Evolutionary conservation across 2,113 vertebrate species (phyloP), one percentile per base, ranked within the genome.

Genomic region (Sorex fumeus): DNA sequence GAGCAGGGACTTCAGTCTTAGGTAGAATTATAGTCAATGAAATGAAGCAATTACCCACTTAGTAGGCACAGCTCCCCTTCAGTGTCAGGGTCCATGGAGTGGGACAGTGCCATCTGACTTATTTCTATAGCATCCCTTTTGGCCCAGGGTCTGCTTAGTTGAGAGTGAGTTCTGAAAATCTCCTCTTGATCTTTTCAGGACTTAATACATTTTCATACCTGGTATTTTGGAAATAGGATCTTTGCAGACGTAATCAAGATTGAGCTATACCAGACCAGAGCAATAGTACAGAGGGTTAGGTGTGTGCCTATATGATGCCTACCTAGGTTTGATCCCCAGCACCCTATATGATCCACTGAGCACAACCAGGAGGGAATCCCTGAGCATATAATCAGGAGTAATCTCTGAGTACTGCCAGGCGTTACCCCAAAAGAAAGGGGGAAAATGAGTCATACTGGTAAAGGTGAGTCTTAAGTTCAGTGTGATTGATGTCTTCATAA

Each of bases 181-280:
- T 28, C 34, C 74, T 62, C 18, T 86, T 60, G 72, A 79, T 57
- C n/a, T 91, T 78, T 87, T 80, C 10, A 89, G 30, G 32, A 89
- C 76, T 69, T 88, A n/a, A 27, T 74, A 78, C 12, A 4, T 87
- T 75, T 47, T 19, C 8, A 50, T 40, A 36, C 19, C 34, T 28
- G 30, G 50, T 28, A 2, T 69, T 79, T 80, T 91, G 71, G 40
- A 86, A 91, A 83, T 45, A 89, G 64, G 25, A 12, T 78, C 36
- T 36, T 74, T 83, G 62, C 32, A 70, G 40, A 70, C n/a, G 67
- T 74, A 69, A 78, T 83, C 71, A 83, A 85, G 75, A 67, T 60
- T 50, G 62, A 18, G 18, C 91, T 21, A 13, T 92, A 43, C 27
- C 74, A 13, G 36, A 81, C n/a, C 36, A 82, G n/a, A 10, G 53